These are phyloP conservation scores for Autographa pulchrina DNA, from an alignment of 2,888 invertebrate genomes.

Conservation along the genomic window DNA sequence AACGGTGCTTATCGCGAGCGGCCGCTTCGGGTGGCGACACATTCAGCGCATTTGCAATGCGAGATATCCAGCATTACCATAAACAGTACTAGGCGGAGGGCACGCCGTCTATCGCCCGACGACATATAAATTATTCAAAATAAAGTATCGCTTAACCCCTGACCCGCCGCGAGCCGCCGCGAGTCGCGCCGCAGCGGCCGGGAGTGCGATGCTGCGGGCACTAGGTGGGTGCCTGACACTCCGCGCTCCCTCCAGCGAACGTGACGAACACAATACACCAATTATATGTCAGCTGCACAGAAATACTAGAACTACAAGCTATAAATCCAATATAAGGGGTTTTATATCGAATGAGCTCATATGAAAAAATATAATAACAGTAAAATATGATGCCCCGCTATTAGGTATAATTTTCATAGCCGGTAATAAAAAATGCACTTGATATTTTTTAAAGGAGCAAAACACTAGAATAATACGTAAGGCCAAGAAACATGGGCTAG, in stretches of 20 bases:
- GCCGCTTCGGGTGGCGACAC: conserved; percentile 84
- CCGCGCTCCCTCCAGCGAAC: conserved; percentile 50
- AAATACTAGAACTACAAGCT: conserved; percentile 14
- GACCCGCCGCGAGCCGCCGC: conserved; percentile 71
- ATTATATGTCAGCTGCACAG: conserved; percentile 29
- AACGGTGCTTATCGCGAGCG: conserved; percentile 79
- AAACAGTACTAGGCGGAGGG: conserved; percentile 88
- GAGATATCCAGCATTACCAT: conserved; percentile 89
- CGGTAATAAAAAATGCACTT: conserved; percentile 42
- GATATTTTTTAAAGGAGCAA: conserved; percentile 53
- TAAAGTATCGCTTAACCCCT: conserved; percentile 89
- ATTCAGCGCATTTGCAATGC: conserved; percentile 89
- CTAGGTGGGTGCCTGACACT: conserved; percentile 42
- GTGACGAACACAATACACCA: conserved; percentile 37
- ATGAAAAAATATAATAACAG: conserved; percentile 32
- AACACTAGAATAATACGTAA: conserved; percentile 59
- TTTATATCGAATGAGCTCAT: conserved; percentile 5
- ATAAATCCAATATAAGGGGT: conserved; percentile 1
- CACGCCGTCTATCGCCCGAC: conserved; percentile 87
- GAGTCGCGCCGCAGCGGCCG: conserved; percentile 62
- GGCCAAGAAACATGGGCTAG: conserved; percentile 61
- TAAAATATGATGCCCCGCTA: conserved; percentile 39
- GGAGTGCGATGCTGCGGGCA: conserved; percentile 49
- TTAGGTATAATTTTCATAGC: conserved; percentile 38
- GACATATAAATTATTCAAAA: conserved; percentile 90